Conservation (phyloP, 2,888 invertebrate genomes). For the Ormyrus nitidulus region DNA sequence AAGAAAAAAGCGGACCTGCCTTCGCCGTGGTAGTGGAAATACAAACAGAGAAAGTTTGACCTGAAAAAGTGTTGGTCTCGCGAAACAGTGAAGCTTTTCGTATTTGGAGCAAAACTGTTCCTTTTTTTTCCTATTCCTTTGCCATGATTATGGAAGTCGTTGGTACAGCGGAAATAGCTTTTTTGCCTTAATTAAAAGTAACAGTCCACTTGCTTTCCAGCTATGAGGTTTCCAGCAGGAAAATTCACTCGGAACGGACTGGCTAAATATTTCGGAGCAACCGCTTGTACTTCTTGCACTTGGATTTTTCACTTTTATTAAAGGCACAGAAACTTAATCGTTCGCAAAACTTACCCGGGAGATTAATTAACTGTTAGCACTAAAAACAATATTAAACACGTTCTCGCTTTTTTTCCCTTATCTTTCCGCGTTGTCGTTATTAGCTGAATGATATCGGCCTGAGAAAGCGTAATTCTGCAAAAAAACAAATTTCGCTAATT, state of each 20-base stretch:
- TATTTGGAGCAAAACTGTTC: slow-evolving; percentile 1
- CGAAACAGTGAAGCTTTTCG: slow-evolving; percentile 19
- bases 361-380: no score
- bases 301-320: no score
- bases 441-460: no score
- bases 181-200: slow-evolving; percentile 28
- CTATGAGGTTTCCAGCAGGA: not conserved
- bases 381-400: no score
- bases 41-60: slow-evolving; percentile 44
- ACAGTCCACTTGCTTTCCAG: not conserved
- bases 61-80: slow-evolving; percentile 30
- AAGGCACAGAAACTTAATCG: no score
- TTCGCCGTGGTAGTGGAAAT: slow-evolving; percentile 18
- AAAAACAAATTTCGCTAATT: no score
- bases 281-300: no score
- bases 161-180: not conserved
- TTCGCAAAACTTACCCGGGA: no score
- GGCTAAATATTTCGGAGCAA: slow-evolving; percentile 5
- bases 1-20: slow-evolving; percentile 42
- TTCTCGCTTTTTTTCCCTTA: no score
- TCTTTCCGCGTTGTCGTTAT: no score
- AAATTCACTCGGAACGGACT: not conserved
- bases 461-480: no score
- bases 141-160: slow-evolving; percentile 4
- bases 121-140: not conserved